A percentile compares a stretch with the other conserved stretches of the same genome.
Conservation (phyloP, 2,113 vertebrate genomes). For the Polypterus senegalus region DNA sequence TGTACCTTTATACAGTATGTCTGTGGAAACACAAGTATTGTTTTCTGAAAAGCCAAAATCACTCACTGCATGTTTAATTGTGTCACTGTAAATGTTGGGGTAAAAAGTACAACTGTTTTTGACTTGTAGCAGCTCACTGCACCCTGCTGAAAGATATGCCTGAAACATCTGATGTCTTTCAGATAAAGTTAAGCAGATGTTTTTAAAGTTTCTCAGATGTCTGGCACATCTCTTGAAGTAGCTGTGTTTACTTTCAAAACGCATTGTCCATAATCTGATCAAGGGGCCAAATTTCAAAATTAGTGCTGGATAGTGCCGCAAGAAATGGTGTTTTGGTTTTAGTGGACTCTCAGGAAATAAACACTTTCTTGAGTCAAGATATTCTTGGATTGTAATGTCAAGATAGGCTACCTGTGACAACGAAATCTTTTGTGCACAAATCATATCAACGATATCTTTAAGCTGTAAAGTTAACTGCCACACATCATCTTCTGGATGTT, state of each 20-base stretch:
- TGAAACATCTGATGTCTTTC: conserved; percentile 26
- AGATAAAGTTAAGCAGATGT: conserved; percentile 23
- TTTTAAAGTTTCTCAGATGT: conserved; percentile 29
- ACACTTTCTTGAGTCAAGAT: no score
- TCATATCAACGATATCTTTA: no score
- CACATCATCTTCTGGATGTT: no score
- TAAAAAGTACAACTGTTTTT: conserved; percentile 25
- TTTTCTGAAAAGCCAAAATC: conserved; percentile 23
- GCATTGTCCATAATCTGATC: conserved; percentile 21
- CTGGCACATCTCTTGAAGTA: conserved; percentile 26
- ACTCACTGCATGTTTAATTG: conserved; percentile 23
- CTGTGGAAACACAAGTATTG: conserved; percentile 17
- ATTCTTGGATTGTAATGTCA: no score
- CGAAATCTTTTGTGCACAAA: no score
- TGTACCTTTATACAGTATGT: conserved; percentile 23
- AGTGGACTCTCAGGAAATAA: no score
- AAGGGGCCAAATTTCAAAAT: conserved; percentile 25
- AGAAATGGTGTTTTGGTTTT: no score
- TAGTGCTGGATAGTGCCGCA: conserved; percentile 20
- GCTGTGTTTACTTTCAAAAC: conserved; percentile 23
- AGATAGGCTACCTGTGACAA: no score
- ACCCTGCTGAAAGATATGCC: conserved; percentile 24
- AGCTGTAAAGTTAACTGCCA: no score
- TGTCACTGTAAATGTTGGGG: conserved; percentile 20
- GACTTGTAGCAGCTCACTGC: conserved; percentile 21